Percentiles rank a stretch among this genome's conserved stretches.
Conservation (phyloP, 92 coral and sea anemone species). For the Pocillopora meandrina region DNA sequence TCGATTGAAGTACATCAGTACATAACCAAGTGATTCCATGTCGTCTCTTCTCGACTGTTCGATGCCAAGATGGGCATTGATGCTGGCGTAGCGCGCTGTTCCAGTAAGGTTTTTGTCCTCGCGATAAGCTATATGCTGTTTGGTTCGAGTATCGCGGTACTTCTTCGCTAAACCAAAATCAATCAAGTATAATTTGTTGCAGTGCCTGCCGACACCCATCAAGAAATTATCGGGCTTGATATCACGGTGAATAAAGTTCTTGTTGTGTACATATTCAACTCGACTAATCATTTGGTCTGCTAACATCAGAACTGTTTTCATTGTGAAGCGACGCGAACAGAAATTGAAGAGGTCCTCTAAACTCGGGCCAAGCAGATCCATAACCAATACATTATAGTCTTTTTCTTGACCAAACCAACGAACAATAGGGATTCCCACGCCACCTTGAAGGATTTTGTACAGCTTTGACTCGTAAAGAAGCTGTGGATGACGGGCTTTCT, state of each 20-base stretch:
- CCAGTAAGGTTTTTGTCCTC: conserved; percentile 98
- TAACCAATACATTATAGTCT: conserved; percentile 95
- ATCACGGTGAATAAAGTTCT: conserved; percentile 99
- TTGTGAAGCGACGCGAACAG: conserved; percentile 99
- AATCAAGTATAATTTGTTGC: conserved; percentile 96
- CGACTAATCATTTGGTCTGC: conserved; percentile 99
- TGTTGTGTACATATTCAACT: conserved; percentile 97
- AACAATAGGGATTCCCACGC: conserved; percentile 94
- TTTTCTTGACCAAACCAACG: conserved; percentile 98
- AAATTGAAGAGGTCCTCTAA: conserved; percentile 98
- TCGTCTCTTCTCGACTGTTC: conserved; percentile 99
- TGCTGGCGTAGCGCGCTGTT: conserved; percentile 98
- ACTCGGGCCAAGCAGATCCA: conserved; percentile 98
- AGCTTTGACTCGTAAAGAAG: conserved; percentile 98
- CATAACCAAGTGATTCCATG: conserved; percentile 97
- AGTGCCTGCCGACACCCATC: conserved; percentile 98
- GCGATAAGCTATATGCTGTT: conserved; percentile 95
- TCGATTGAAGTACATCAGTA: conserved; percentile 97
- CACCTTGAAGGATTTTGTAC: conserved; percentile 95
- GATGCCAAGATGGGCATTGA: conserved; percentile 95
- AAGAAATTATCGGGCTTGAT: conserved; percentile 99
- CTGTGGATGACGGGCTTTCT: conserved; percentile 99
- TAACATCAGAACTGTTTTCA: conserved; percentile 99
- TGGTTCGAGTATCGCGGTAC: conserved; percentile 91
- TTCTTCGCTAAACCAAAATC: conserved; percentile 99